Evolutionary conservation across 2,888 invertebrate species (phyloP).

Genomic region (Pterostichus niger): DNA sequence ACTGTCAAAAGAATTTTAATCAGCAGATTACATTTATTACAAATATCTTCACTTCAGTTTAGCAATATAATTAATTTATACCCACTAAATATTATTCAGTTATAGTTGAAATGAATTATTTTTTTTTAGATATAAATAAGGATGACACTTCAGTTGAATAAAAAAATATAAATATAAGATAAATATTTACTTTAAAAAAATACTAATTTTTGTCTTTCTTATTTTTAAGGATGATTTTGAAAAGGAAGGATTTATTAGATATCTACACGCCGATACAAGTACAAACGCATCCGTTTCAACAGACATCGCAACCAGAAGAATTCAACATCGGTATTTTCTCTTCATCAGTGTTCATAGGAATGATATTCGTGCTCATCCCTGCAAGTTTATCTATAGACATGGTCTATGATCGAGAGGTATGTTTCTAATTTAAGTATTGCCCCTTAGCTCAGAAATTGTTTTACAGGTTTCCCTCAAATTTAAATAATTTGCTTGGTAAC

Average conservation of each 20-base stretch:
- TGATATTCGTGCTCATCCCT: conserved; percentile 89
- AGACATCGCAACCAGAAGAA: conserved; percentile 86
- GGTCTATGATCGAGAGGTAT: conserved; percentile 91
- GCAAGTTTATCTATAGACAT: conserved; percentile 89
- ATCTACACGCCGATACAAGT: conserved; percentile 82
- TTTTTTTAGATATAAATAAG: too few relatives aligned
- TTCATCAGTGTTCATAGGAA: conserved; percentile 88
- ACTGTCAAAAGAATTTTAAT: background rate
- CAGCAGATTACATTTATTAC: too few relatives aligned
- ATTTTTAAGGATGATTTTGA: conserved; percentile 58
- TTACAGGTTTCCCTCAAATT: too few relatives aligned
- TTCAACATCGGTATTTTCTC: conserved; percentile 86
- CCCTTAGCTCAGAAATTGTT: too few relatives aligned
- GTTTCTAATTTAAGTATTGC: conserved; percentile 63
- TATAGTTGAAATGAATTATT: too few relatives aligned
- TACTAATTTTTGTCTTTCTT: background rate
- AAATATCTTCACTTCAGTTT: too few relatives aligned
- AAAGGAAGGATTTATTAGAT: conserved; percentile 73
- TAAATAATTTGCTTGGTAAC: too few relatives aligned
- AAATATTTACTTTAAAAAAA: too few relatives aligned
- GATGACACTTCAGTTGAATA: too few relatives aligned
- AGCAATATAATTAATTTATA: too few relatives aligned
- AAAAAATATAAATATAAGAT: too few relatives aligned
- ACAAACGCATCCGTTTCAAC: conserved; percentile 85
- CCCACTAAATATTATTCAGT: too few relatives aligned